phyloP scores from a whole-genome alignment of 2,888 invertebrate species.

The Erebia aethiops region DNA sequence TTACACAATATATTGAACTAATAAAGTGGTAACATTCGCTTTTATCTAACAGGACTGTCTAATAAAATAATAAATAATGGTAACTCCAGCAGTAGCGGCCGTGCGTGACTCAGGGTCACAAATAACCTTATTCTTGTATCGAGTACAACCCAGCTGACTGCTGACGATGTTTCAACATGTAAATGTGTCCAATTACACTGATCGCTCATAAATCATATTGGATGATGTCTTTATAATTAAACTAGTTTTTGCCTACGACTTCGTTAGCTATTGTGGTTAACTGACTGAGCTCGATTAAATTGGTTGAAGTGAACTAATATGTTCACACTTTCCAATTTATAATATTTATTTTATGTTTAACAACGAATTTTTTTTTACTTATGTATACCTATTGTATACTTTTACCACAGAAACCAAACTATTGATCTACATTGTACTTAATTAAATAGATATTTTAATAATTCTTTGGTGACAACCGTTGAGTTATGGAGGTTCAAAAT shows the following conservation, averaged over 20 bases:
- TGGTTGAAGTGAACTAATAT: no score
- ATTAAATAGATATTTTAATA: no score
- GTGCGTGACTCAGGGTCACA: constrained; percentile 54
- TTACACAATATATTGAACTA: not conserved
- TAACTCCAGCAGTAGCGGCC: constrained; percentile 5
- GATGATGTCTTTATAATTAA: constrained; percentile 8
- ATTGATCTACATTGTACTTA: no score
- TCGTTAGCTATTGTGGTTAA: no score
- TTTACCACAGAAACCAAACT: no score
- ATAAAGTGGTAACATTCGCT: not conserved
- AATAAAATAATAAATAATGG: not conserved
- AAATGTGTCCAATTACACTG: constrained; percentile 28
- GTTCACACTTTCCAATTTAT: no score
- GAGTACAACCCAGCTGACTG: constrained; percentile 28
- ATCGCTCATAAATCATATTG: constrained; percentile 36
- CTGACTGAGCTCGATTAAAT: no score
- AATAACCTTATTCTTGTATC: constrained; percentile 28
- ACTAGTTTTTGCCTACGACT: not conserved
- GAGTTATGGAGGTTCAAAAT: no score
- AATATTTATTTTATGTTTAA: no score
- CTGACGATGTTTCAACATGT: constrained; percentile 27
- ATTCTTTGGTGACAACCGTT: no score
- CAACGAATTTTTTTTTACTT: no score
- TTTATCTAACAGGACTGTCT: not conserved
- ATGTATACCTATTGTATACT: no score